Evolutionary conservation across 1,140 invertebrate genomes (phyloP).

Genomic region (Sycophaga agraensis): DNA sequence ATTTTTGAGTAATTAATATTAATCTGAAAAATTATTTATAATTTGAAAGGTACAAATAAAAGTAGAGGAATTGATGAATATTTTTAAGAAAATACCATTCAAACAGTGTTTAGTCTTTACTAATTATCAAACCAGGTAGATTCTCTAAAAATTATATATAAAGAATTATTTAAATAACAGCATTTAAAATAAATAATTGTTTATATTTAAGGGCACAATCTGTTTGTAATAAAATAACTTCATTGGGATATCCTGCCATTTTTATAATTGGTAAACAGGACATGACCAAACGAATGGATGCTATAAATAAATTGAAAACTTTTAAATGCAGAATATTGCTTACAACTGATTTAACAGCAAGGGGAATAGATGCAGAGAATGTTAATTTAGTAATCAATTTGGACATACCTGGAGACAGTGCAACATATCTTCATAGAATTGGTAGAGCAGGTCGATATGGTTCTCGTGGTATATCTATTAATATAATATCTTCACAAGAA

Average conservation of each 20-base stretch:
- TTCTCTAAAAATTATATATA: slow-evolving; percentile 4
- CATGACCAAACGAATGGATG: slow-evolving; percentile 75
- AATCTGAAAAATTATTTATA: background rate
- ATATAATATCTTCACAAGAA: slow-evolving; percentile 65
- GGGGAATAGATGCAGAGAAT: slow-evolving; percentile 89
- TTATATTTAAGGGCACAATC: slow-evolving; percentile 64
- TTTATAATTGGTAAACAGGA: slow-evolving; percentile 76
- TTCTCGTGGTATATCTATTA: slow-evolving; percentile 72
- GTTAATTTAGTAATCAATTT: slow-evolving; percentile 93
- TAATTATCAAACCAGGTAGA: slow-evolving; percentile 77
- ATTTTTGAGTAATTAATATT: slow-evolving; percentile 35
- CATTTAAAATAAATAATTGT: background rate
- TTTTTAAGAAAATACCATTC: slow-evolving; percentile 74
- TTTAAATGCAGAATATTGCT: slow-evolving; percentile 83
- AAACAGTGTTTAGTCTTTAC: slow-evolving; percentile 91
- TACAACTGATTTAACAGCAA: slow-evolving; percentile 86
- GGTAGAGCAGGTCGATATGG: slow-evolving; percentile 92
- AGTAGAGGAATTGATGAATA: slow-evolving; percentile 67
- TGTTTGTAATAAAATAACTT: slow-evolving; percentile 69
- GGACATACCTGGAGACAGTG: slow-evolving; percentile 78
- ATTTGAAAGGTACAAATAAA: slow-evolving; percentile 63
- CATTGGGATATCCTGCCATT: slow-evolving; percentile 69
- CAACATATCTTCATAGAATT: slow-evolving; percentile 94
- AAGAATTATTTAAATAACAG: background rate
- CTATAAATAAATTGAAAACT: slow-evolving; percentile 74